These are phyloP conservation scores for Fundulus diaphanus DNA, from an alignment of 2,797 vertebrate species.

Conservation along the genomic window DNA sequence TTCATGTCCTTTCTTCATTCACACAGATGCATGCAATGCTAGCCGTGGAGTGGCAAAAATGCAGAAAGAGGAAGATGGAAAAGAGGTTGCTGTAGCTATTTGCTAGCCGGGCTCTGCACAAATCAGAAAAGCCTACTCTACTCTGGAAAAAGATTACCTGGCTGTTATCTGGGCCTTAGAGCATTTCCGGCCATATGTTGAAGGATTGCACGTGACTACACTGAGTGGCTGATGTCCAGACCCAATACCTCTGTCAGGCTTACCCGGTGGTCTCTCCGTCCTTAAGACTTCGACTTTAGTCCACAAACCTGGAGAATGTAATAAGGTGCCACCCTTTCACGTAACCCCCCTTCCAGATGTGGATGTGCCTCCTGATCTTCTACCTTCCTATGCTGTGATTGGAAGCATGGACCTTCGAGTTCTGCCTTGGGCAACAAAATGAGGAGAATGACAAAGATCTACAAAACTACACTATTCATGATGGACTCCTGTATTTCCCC, in stretches of 20 bases:
- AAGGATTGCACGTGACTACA: background rate
- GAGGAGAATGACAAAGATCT: background rate
- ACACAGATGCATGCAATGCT: conserved; percentile 4
- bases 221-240: background rate
- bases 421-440: background rate
- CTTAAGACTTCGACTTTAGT: no score
- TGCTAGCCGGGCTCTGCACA: background rate
- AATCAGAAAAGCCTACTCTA: background rate
- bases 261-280: no score
- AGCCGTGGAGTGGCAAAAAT: background rate
- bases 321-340: background rate
- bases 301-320: background rate
- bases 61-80: background rate
- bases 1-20: conserved; percentile 1
- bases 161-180: no score
- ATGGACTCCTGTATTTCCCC: background rate
- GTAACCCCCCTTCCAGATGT: background rate
- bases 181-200: background rate
- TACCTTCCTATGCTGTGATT: background rate
- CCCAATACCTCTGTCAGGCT: background rate
- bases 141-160: no score
- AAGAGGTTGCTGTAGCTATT: background rate
- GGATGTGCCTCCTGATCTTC: background rate
- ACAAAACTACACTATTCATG: background rate
- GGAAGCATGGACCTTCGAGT: background rate